Conservation (phyloP, 2,797 vertebrate species). For the Delichon dasypus region DNA sequence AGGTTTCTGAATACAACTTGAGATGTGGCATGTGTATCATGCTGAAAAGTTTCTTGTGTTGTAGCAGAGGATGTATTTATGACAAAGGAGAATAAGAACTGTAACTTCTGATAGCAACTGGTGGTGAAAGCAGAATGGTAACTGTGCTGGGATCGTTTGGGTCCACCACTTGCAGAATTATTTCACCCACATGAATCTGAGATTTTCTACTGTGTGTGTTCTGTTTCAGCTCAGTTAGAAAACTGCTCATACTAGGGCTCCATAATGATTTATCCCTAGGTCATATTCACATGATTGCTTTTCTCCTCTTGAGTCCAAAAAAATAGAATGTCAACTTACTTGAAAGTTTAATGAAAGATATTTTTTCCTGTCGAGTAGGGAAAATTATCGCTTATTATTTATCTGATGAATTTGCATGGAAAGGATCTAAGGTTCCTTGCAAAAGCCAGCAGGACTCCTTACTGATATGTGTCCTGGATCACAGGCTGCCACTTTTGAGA, state of each 20-base stretch:
- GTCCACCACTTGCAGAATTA: neutral
- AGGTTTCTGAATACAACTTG: neutral
- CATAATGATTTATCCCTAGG: neutral
- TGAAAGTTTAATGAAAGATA: neutral
- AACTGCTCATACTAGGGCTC: neutral
- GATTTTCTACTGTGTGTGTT: neutral
- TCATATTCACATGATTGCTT: neutral
- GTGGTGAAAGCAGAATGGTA: neutral
- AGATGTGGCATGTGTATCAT: neutral
- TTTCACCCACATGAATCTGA: neutral
- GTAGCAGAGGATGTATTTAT: neutral
- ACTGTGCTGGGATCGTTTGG: rapidly evolving
- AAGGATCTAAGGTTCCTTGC: neutral
- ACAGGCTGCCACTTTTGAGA: neutral
- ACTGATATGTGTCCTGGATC: neutral
- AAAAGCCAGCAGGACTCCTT: neutral
- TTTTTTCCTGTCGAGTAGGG: neutral
- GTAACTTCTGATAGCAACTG: neutral
- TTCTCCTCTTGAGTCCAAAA: neutral
- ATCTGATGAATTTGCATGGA: neutral
- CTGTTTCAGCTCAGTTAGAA: neutral
- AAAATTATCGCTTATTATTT: neutral
- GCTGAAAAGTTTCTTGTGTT: neutral
- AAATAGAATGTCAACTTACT: neutral
- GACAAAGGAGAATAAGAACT: neutral